phyloP scores from a whole-genome alignment of 2,113 vertebrate genomes.

The Ictidomys tridecemlineatus region DNA sequence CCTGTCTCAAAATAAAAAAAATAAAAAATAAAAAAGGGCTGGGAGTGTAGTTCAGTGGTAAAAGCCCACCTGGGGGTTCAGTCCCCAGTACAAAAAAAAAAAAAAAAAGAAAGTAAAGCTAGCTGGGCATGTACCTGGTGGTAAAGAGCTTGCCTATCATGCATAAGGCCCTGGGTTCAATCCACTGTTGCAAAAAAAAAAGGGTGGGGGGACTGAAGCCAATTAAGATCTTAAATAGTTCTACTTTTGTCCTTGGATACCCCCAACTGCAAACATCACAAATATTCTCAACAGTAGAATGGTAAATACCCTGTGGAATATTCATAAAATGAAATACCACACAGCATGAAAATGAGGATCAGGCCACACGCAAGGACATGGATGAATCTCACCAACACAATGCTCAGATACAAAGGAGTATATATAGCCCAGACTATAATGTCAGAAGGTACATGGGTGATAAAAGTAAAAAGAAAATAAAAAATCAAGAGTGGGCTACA shows the following conservation, averaged over 20 bases:
- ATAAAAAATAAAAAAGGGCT: too few species aligned
- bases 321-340: neutral
- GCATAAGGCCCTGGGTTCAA: neutral
- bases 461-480: conserved; percentile 1
- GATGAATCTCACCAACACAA: neutral
- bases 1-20: too few species aligned
- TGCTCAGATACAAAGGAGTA: neutral
- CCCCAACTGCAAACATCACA: neutral
- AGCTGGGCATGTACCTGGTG: neutral
- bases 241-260: neutral
- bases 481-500: neutral
- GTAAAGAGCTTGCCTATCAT: neutral
- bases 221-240: neutral
- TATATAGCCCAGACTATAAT: neutral
- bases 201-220: neutral
- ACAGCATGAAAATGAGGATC: neutral
- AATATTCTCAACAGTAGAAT: neutral
- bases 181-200: neutral
- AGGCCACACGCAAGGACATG: neutral
- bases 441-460: neutral
- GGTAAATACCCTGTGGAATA: neutral
- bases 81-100: neutral
- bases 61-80: too few species aligned
- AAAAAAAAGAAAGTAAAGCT: neutral
- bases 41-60: too few species aligned